phyloP scores from a whole-genome alignment of 1,140 invertebrate species.

The Pollicipes pollicipes region DNA sequence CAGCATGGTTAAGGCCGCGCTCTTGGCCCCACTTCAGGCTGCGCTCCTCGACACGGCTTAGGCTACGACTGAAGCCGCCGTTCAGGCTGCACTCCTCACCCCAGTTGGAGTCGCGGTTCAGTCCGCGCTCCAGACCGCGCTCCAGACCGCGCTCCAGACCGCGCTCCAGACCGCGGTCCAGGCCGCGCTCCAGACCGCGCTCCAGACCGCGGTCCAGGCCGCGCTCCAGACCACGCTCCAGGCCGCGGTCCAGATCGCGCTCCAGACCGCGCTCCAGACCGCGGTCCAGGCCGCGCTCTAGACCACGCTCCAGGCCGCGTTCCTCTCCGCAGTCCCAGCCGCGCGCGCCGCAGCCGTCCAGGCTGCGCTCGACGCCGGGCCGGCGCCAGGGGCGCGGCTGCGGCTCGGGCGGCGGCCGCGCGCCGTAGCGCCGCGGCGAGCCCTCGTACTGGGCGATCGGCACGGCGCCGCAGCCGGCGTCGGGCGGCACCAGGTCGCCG shows the following conservation, averaged over 20 bases:
- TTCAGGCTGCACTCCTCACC: neutral
- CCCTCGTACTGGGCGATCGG: constrained; percentile 25
- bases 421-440: constrained; percentile 23
- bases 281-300: too few relatives aligned
- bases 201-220: too few relatives aligned
- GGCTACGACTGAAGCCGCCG: neutral
- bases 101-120: neutral
- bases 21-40: neutral
- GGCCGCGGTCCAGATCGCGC: too few relatives aligned
- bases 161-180: too few relatives aligned
- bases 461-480: too few relatives aligned
- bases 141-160: too few relatives aligned
- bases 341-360: neutral
- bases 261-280: too few relatives aligned
- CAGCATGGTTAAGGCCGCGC: neutral
- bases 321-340: neutral
- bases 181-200: too few relatives aligned
- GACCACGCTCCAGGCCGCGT: neutral
- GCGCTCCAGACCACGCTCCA: too few relatives aligned
- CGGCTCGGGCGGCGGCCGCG: constrained; percentile 13
- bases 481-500: neutral
- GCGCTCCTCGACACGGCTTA: neutral
- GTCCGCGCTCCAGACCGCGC: neutral
- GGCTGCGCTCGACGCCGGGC: neutral
- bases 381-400: neutral